phyloP scores from a whole-genome alignment of 2,888 invertebrate species.

The Laothoe populi region DNA sequence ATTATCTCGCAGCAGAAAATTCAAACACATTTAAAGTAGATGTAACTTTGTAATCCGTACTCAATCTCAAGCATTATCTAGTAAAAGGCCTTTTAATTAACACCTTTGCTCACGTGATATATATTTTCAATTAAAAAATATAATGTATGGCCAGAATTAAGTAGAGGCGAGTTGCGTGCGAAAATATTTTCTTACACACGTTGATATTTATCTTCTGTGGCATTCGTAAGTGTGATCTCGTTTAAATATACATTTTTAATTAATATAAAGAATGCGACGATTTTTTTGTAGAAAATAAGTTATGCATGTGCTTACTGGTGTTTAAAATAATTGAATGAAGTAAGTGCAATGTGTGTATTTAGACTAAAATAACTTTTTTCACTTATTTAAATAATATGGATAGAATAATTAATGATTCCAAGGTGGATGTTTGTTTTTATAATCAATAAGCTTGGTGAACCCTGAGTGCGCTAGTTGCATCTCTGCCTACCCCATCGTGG shows the following conservation, averaged over 20 bases:
- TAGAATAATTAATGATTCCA: too few relatives aligned
- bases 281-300: constrained; percentile 13
- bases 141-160: constrained; percentile 37
- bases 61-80: constrained; percentile 16
- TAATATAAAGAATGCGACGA: constrained; percentile 26
- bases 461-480: too few relatives aligned
- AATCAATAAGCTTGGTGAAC: too few relatives aligned
- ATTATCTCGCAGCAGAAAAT: not conserved
- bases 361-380: not conserved
- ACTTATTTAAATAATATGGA: not conserved
- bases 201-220: constrained; percentile 36
- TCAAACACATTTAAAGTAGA: constrained; percentile 8
- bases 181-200: constrained; percentile 39
- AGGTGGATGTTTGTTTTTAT: too few relatives aligned
- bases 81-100: constrained; percentile 56
- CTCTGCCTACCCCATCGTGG: too few relatives aligned
- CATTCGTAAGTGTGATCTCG: constrained; percentile 35
- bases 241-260: constrained; percentile 37
- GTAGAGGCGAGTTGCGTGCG: constrained; percentile 51
- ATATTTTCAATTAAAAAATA: constrained; percentile 61
- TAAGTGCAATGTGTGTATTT: not conserved
- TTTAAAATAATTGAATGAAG: not conserved
- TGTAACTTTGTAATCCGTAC: constrained; percentile 5
- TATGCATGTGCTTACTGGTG: constrained; percentile 4
- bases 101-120: constrained; percentile 60